A percentile compares a stretch with the other conserved stretches of the same genome.
These are phyloP conservation scores for Drosophila greeni DNA, from an alignment of 2,888 invertebrate genomes.

Conservation along the genomic window DNA sequence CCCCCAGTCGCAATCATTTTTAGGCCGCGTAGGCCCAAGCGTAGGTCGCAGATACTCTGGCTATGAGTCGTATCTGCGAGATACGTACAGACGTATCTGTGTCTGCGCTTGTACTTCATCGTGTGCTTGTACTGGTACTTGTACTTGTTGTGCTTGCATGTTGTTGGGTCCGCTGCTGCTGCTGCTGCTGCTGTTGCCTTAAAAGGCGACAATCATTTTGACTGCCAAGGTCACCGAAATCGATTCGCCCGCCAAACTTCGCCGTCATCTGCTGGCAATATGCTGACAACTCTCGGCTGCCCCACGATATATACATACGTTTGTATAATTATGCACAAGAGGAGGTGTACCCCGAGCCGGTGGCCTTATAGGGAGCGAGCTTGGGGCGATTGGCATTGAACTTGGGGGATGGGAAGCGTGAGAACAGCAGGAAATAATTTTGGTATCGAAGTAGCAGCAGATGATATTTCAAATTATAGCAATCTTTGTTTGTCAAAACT, in stretches of 20 bases:
- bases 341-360: constrained; percentile 23
- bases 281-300: constrained; percentile 34
- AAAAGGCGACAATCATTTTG: constrained; percentile 62
- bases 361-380: constrained; percentile 22
- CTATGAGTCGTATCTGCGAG: constrained; percentile 22
- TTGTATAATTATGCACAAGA: constrained; percentile 22
- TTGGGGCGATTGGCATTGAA: constrained; percentile 26
- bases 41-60: constrained; percentile 42
- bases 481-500: not conserved
- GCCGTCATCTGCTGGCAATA: constrained; percentile 49
- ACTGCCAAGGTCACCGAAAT: constrained; percentile 69
- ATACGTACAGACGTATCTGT: constrained; percentile 6
- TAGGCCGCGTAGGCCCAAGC: constrained; percentile 41
- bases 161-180: constrained; percentile 5
- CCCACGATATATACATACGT: constrained; percentile 1
- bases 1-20: constrained; percentile 18
- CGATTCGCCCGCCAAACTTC: constrained; percentile 56
- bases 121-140: constrained; percentile 17
- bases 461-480: not conserved
- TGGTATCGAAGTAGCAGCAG: constrained; percentile 1
- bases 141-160: constrained; percentile 43
- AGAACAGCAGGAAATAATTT: constrained; percentile 19
- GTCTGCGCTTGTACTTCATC: constrained; percentile 13
- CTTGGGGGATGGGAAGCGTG: constrained; percentile 28
- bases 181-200: constrained; percentile 46